Percentiles rank a stretch among this genome's conserved stretches.
These are phyloP conservation scores for Pseudopipra pipra DNA, from an alignment of 2,113 vertebrate species.

Conservation along the genomic window DNA sequence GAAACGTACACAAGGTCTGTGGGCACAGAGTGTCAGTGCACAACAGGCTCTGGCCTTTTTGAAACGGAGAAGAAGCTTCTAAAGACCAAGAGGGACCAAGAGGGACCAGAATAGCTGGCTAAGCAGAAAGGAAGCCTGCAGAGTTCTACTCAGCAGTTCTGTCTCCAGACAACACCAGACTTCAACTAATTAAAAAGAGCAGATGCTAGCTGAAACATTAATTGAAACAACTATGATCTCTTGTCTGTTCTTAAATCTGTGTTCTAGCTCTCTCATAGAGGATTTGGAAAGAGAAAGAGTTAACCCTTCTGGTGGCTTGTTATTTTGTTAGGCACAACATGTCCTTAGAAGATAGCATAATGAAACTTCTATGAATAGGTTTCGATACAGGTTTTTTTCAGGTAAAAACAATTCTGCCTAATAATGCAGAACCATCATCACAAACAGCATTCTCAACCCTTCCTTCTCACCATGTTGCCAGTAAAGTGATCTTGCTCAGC, in stretches of 20 bases:
- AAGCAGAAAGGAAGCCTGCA: constrained; percentile 1
- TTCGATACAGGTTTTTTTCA: neutral
- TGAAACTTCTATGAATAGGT: neutral
- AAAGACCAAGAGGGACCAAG: neutral
- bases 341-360: neutral
- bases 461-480: neutral
- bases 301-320: neutral
- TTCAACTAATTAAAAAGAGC: constrained; percentile 35
- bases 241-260: neutral
- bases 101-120: neutral
- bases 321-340: neutral
- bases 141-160: neutral
- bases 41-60: neutral
- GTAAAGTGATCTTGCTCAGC: constrained; percentile 11
- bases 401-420: neutral
- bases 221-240: neutral
- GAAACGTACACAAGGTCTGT: neutral
- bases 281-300: neutral
- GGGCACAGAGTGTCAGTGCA: neutral
- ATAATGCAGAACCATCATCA: neutral
- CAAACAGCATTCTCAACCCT: neutral
- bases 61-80: neutral
- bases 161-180: neutral
- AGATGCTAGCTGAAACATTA: constrained; percentile 30
- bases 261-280: neutral